phyloP scores from a whole-genome alignment of 92 coral and sea anemone species.

The Porites divaricata region DNA sequence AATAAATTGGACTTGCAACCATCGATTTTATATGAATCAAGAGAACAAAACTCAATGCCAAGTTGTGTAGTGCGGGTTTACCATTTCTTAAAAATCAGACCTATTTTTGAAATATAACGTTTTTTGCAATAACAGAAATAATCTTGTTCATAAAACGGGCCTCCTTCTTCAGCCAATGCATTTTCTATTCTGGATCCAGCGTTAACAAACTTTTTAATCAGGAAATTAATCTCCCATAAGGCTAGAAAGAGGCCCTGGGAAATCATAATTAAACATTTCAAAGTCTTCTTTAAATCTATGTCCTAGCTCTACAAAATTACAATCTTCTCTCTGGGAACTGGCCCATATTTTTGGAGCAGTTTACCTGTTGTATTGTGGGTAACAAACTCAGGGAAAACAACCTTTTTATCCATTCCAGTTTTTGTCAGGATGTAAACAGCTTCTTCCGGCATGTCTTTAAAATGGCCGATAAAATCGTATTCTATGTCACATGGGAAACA shows the following conservation, averaged over 20 bases:
- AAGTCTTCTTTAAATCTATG: constrained; percentile 8
- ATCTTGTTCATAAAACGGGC: too few relatives aligned
- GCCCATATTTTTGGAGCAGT: neutral
- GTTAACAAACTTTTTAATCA: too few relatives aligned
- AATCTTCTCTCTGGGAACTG: constrained; percentile 9
- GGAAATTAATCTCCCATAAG: neutral
- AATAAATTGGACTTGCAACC: too few relatives aligned
- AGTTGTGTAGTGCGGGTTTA: too few relatives aligned
- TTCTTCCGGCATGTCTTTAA: constrained; percentile 26
- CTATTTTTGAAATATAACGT: too few relatives aligned
- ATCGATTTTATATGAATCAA: too few relatives aligned
- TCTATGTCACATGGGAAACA: constrained; percentile 36
- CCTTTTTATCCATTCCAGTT: constrained; percentile 21
- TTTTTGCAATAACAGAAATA: too few relatives aligned
- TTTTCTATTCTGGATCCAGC: too few relatives aligned
- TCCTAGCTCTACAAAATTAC: constrained; percentile 10
- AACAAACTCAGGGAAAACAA: neutral
- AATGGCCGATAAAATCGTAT: constrained; percentile 39
- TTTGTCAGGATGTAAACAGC: constrained; percentile 14
- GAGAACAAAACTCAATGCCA: too few relatives aligned
- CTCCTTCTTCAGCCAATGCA: too few relatives aligned
- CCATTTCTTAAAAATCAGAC: too few relatives aligned
- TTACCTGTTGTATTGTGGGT: constrained; percentile 6
- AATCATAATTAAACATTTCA: constrained; percentile 27
- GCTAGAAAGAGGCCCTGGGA: constrained; percentile 13